Evolutionary conservation across 2,797 vertebrate species (phyloP).

Genomic region (Mormyrus hasselquistii): DNA sequence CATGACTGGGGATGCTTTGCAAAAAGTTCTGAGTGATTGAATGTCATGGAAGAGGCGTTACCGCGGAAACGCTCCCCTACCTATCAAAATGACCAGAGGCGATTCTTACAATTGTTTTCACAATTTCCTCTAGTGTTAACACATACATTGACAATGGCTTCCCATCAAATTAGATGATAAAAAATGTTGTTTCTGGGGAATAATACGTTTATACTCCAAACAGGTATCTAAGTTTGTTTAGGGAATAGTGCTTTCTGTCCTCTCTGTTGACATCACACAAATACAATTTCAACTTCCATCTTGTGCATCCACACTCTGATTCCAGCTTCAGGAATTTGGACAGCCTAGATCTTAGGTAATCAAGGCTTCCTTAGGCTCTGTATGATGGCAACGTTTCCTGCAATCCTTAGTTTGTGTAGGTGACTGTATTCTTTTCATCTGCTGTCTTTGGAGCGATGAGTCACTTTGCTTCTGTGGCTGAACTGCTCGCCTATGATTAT

Average conservation of each 20-base stretch:
- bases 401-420: background rate
- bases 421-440: background rate
- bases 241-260: background rate
- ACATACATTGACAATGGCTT: background rate
- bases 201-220: background rate
- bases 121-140: background rate
- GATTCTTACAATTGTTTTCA: background rate
- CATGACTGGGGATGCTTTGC: background rate
- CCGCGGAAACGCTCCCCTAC: background rate
- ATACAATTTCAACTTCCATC: background rate
- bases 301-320: background rate
- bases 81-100: background rate
- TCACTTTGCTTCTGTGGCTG: background rate
- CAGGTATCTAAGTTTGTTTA: background rate
- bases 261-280: background rate
- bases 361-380: background rate
- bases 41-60: background rate
- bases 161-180: background rate
- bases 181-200: background rate
- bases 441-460: background rate
- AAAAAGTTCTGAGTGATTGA: background rate
- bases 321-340: background rate
- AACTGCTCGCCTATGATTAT: background rate
- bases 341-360: background rate
- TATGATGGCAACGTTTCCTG: background rate